Percentiles rank a stretch among this genome's conserved stretches.
phyloP scores from a whole-genome alignment of 2,113 vertebrate species.

The Nymphicus hollandicus region DNA sequence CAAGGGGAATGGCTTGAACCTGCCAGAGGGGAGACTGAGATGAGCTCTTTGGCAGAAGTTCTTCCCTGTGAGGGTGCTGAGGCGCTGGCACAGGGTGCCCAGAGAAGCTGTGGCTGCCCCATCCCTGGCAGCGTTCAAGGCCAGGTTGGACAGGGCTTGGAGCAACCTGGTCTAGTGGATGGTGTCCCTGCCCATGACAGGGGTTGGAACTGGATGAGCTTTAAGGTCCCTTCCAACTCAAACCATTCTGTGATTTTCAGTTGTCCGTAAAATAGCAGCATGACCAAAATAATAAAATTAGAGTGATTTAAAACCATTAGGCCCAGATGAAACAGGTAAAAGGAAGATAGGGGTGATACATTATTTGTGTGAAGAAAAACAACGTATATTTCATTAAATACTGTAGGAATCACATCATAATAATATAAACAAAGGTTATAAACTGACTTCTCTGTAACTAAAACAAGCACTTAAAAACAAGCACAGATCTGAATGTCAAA shows the following conservation, averaged over 20 bases:
- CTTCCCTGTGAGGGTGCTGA: background rate
- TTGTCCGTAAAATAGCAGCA: background rate
- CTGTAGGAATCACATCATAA: background rate
- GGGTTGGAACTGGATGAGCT: too few relatives aligned
- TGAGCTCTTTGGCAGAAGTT: background rate
- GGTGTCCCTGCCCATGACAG: too few relatives aligned
- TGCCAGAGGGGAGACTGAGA: rapidly evolving
- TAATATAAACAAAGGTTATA: background rate
- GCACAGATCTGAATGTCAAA: background rate
- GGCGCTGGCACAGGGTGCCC: too few relatives aligned
- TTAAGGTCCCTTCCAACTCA: too few relatives aligned
- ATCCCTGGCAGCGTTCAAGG: too few relatives aligned
- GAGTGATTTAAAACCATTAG: background rate
- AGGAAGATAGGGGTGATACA: background rate
- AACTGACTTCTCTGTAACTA: background rate
- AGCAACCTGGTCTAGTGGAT: too few relatives aligned
- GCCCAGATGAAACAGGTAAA: background rate
- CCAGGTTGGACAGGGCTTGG: too few relatives aligned
- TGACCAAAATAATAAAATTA: background rate
- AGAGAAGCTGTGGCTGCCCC: too few relatives aligned
- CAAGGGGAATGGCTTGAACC: background rate
- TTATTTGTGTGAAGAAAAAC: background rate
- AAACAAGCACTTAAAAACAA: background rate
- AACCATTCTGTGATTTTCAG: background rate
- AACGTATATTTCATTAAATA: background rate